Evolutionary conservation across 2,113 vertebrate species (phyloP).

Genomic region (Epinephelus cyanopodus): DNA sequence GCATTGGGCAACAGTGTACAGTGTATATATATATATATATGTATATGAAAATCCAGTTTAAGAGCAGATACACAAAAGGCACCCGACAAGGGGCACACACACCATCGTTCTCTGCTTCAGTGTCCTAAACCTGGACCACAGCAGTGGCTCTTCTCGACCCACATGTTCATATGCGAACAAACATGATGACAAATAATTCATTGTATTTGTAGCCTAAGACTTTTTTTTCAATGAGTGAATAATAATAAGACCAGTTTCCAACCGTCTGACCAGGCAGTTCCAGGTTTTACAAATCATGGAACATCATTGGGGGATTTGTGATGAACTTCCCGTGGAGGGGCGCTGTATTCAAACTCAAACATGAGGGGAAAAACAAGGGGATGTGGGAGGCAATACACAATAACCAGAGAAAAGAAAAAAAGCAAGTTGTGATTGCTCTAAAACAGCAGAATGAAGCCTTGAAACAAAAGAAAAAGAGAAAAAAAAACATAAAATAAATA

Average conservation of each 20-base stretch:
- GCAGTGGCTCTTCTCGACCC: constrained; percentile 17
- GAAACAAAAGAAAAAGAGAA: constrained; percentile 43
- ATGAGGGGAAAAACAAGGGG: constrained; percentile 33
- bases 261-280: constrained; percentile 35
- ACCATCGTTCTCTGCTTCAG: constrained; percentile 28
- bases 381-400: constrained; percentile 69
- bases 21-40: constrained; percentile 32
- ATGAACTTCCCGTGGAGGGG: constrained; percentile 13
- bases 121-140: constrained; percentile 37
- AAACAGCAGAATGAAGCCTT: constrained; percentile 56
- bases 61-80: constrained; percentile 53
- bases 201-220: constrained; percentile 60
- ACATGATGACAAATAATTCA: constrained; percentile 30
- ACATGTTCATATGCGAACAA: constrained; percentile 20
- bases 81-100: constrained; percentile 21
- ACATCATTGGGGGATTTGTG: constrained; percentile 24
- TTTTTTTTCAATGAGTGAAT: constrained; percentile 38
- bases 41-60: constrained; percentile 61
- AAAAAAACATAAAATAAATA: constrained; percentile 70
- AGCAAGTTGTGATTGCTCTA: constrained; percentile 60
- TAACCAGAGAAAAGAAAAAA: constrained; percentile 56
- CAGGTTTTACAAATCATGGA: constrained; percentile 12
- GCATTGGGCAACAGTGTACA: constrained; percentile 42
- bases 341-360: constrained; percentile 32
- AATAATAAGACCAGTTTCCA: constrained; percentile 61